phyloP scores from a whole-genome alignment of 2,797 vertebrate genomes.

The Monodelphis domestica region DNA sequence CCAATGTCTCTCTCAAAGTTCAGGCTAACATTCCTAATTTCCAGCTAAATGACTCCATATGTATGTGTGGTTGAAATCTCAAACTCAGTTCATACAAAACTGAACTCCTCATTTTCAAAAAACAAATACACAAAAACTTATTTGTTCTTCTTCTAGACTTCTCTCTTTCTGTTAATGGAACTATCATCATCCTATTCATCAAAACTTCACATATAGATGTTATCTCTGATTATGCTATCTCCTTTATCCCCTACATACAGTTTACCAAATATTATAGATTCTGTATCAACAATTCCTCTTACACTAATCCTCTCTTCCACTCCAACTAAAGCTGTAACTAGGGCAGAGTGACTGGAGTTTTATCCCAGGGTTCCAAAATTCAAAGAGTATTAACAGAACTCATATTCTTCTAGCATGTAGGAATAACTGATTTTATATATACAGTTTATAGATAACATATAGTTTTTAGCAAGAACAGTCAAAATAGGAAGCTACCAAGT shows the following conservation, averaged over 20 bases:
- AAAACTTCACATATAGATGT: background rate
- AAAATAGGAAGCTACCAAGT: background rate
- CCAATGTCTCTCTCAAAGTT: background rate
- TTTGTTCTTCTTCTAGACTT: background rate
- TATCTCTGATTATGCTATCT: background rate
- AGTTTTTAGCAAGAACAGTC: background rate
- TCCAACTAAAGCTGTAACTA: background rate
- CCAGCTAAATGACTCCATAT: background rate
- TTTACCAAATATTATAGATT: too few relatives aligned
- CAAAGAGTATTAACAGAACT: background rate
- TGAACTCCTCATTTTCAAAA: background rate
- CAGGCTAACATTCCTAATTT: background rate
- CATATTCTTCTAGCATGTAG: too few relatives aligned
- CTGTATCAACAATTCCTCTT: background rate
- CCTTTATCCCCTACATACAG: background rate
- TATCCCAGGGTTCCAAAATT: background rate
- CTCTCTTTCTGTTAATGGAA: background rate
- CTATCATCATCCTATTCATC: too few relatives aligned
- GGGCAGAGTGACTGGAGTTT: background rate
- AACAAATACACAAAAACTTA: background rate
- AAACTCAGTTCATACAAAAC: background rate
- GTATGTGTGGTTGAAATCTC: background rate
- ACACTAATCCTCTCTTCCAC: background rate
- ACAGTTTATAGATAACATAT: too few relatives aligned
- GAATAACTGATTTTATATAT: background rate